Evolutionary conservation across 2,888 invertebrate genomes (phyloP), one percentile per base, ranked within the genome.

Genomic region (Artemia sinica): DNA sequence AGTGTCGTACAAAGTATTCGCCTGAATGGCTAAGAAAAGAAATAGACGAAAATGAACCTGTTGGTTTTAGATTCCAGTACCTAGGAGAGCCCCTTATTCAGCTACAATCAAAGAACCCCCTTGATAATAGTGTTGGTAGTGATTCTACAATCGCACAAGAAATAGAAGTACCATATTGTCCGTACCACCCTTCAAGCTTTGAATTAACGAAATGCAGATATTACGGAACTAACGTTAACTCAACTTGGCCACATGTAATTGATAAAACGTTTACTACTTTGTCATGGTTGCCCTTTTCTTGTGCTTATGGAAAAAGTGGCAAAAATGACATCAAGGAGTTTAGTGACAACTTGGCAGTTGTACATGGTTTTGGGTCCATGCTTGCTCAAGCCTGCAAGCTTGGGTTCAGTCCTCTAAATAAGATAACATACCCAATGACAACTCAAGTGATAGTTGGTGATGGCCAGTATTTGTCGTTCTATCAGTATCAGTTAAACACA

Each of bases 401-500:
- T 78, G 82, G 97, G 41, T 97, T 96, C 77, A 90, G 88, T 51
- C 88, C 90, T 14, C 91, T 83, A 76, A 88, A 89, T 74, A 96
- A 97, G 73, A 74, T 95, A 18, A 91, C 90, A 0, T 93, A 94
- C 77, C 97, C 98, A 0, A 77, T 96, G 69, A 84, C 86, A 0
- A 88, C 90, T 6, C 96, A 97, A 82, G 86, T 88, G 14, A 80
- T 93, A 13, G 82, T 95, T 58, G 91, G 93, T 0, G 88, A 97
- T 79, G 96, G 97, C 0, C 84, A 87, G 72, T 76, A 83, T 6
- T 93, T 90, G 85, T 87, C 88, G 0, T 87, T 96, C 73, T 89
- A 87, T 75, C 83, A 86, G 13, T 97, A 95, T 76, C 97, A 98
- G 77, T 78, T 98, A 70, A 98, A 98, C 77, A 95, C 93, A 0